Percentiles rank a stretch among this genome's conserved stretches.
Evolutionary conservation across 2,113 vertebrate species (phyloP).

Genomic region (Dinomys branickii): DNA sequence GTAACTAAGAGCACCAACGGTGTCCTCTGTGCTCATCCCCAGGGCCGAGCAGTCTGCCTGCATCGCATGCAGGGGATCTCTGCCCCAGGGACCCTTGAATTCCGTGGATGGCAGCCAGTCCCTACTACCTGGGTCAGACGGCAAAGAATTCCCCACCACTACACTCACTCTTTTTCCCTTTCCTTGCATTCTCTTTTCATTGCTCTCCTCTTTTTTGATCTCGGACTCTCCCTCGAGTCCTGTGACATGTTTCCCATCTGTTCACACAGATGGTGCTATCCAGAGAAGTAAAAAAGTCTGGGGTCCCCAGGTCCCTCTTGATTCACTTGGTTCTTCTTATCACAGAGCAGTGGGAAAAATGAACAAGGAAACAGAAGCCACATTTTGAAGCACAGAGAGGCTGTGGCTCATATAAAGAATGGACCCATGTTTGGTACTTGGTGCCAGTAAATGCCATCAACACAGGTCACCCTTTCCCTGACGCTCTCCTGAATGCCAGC

Average conservation of each 20-base stretch:
- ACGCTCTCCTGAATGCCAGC: background rate
- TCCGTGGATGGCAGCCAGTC: background rate
- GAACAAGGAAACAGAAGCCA: background rate
- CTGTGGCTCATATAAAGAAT: background rate
- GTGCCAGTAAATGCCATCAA: background rate
- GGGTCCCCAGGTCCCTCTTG: slow-evolving; percentile 65
- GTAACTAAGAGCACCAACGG: background rate
- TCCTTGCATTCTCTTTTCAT: background rate
- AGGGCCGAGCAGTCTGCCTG: background rate
- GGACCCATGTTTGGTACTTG: background rate
- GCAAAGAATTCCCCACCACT: background rate
- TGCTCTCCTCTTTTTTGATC: slow-evolving; percentile 54
- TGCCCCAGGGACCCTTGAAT: background rate
- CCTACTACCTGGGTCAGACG: background rate
- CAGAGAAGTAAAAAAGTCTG: slow-evolving; percentile 66
- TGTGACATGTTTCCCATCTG: slow-evolving; percentile 81
- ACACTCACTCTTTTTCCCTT: background rate
- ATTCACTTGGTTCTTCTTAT: slow-evolving; percentile 24
- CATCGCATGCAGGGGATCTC: rapidly evolving
- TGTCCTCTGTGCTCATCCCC: background rate
- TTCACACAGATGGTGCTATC: slow-evolving; percentile 78
- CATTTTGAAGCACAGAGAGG: background rate
- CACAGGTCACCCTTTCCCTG: background rate
- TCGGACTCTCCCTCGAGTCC: slow-evolving; percentile 65
- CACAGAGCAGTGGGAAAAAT: background rate